Evolutionary conservation across 2,888 invertebrate species (phyloP).

Genomic region (Pristionchus exspectatus): DNA sequence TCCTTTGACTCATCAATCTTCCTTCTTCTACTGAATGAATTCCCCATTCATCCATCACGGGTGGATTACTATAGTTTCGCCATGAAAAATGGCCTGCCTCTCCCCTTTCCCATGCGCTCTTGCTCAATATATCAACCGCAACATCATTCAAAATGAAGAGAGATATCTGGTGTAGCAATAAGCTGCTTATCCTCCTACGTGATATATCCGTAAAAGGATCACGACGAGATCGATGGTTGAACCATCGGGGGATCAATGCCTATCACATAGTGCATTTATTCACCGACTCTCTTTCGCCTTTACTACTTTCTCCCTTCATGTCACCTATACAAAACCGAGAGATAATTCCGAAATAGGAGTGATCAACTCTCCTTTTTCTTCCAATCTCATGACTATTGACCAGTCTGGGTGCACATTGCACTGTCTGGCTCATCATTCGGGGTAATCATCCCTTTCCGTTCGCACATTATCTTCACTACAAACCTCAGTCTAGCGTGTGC

Average conservation of each 20-base stretch:
- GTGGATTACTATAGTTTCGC: not conserved
- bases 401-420: not conserved
- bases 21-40: not conserved
- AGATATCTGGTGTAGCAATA: not conserved
- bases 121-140: too few species aligned
- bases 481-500: not conserved
- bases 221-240: not conserved
- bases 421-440: not conserved
- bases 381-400: not conserved
- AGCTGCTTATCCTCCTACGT: conserved; percentile 13
- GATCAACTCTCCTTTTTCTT: not conserved
- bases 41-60: conserved; percentile 10
- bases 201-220: not conserved
- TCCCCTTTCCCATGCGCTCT: not conserved
- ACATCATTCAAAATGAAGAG: too few species aligned
- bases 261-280: not conserved
- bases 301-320: not conserved
- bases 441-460: not conserved
- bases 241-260: not conserved
- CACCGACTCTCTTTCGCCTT: not conserved
- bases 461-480: not conserved
- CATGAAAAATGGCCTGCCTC: not conserved
- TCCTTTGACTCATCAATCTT: conserved; percentile 20
- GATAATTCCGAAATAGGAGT: not conserved
- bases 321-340: not conserved